Evolutionary conservation across 2,797 vertebrate genomes (phyloP), one percentile per base, ranked within the genome.

Genomic region (Potorous gilbertii): DNA sequence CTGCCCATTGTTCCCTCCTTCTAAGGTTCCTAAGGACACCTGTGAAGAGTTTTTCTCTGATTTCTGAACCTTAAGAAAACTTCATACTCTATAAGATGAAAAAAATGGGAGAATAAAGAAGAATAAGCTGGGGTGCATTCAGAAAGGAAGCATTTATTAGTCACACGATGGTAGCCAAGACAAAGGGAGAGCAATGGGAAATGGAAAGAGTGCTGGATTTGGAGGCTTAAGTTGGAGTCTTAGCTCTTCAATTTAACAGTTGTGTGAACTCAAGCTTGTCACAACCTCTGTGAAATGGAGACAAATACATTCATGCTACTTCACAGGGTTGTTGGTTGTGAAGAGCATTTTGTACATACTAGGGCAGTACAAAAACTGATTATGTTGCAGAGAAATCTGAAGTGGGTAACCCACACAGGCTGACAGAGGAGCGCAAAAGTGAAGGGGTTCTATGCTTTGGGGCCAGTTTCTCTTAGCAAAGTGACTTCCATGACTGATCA

Each of bases 61-160:
- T 55, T 54, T 96, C 90, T 94, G 93, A 91, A 40, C 90, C 95
- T 93, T 93, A 95, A 90, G 93, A 94, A 66, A 56, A 24, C 46
- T 9, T 57, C 55, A 16, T 34, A 31, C 5, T 93, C 54, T 55
- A 46, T 24, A 40, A 40, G 59, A 55, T 55, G 54, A 59, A 14
- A 74, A 92, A 24, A 87, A 27, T n/a, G 21, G 40, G 40, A 87
- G 40, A 87, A 46, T 46, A 87, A 87, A 16, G 0, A 40, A 54
- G 52, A 91, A 54, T 24, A 92, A 31, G 94, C 93, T 92, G 1
- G 40, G 57, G 12, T 34, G 31, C 92, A 40, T 62, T 92, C 59
- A 95, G 95, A 90, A 52, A 1, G 91, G 90, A 90, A 91, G 81
- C 34, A 46, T 59, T 92, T 96, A 34, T 94, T 81, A 93, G 55